phyloP scores from a whole-genome alignment of 2,113 vertebrate species.

The Phoenicopterus ruber region DNA sequence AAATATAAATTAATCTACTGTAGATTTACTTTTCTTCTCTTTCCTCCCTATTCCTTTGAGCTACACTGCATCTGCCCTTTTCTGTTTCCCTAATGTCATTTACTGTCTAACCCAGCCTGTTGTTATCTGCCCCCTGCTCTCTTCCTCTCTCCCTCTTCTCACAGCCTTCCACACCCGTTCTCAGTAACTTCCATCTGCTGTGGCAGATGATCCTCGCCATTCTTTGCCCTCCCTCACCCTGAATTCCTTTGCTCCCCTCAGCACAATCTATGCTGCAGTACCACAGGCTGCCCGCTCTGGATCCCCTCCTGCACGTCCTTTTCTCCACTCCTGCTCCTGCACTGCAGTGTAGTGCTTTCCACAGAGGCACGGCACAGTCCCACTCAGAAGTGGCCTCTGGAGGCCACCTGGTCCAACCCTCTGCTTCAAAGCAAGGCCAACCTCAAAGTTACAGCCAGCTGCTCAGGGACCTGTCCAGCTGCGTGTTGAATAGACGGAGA shows the following conservation, averaged over 20 bases:
- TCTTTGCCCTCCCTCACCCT: neutral
- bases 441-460: neutral
- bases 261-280: neutral
- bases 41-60: neutral
- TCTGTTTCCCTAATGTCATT: neutral
- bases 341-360: neutral
- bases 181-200: neutral
- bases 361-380: neutral
- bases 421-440: neutral
- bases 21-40: neutral
- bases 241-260: neutral
- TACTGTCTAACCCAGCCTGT: neutral
- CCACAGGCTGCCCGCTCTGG: neutral
- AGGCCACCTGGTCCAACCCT: neutral
- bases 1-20: neutral
- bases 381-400: neutral
- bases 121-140: neutral
- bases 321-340: neutral
- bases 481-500: neutral
- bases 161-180: neutral
- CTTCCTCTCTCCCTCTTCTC: neutral
- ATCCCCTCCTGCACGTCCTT: neutral
- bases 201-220: neutral
- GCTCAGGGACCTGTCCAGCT: neutral
- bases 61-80: neutral